Evolutionary conservation across 2,113 vertebrate species (phyloP).

Genomic region (Leucosticte australis): DNA sequence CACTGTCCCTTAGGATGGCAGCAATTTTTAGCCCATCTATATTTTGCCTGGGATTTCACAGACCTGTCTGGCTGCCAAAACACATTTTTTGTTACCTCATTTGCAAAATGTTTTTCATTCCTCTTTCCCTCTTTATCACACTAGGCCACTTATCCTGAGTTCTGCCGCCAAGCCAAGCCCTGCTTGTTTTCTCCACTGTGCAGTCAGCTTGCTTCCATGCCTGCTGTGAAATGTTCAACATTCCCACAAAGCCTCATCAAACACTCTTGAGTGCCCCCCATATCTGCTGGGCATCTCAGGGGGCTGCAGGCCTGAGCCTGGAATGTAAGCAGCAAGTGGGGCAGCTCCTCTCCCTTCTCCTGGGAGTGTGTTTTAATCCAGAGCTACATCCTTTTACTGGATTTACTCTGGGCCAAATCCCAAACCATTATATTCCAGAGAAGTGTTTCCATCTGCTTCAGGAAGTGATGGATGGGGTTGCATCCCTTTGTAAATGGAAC

Average conservation of each 20-base stretch:
- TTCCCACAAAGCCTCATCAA: neutral
- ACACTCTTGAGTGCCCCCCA: accelerated
- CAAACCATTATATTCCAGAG: neutral
- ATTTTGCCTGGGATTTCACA: neutral
- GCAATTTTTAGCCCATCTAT: neutral
- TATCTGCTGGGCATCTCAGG: neutral
- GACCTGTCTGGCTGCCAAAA: neutral
- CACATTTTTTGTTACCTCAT: neutral
- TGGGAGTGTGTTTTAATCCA: neutral
- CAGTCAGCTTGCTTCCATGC: neutral
- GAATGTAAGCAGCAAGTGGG: neutral
- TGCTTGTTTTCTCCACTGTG: neutral
- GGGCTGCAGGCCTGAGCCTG: neutral
- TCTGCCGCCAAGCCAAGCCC: neutral
- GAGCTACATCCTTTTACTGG: neutral
- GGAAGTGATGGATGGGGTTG: accelerated
- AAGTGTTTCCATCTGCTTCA: neutral
- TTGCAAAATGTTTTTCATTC: neutral
- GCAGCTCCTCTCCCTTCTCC: neutral
- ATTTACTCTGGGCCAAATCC: neutral
- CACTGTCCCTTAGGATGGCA: neutral
- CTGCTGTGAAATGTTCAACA: neutral
- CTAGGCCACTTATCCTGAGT: neutral
- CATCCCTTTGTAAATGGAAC: neutral
- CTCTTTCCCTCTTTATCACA: neutral